Percentiles rank a stretch among this genome's conserved stretches.
Evolutionary conservation across 2,888 invertebrate species (phyloP).

Genomic region (Hypselothyrea guttata): DNA sequence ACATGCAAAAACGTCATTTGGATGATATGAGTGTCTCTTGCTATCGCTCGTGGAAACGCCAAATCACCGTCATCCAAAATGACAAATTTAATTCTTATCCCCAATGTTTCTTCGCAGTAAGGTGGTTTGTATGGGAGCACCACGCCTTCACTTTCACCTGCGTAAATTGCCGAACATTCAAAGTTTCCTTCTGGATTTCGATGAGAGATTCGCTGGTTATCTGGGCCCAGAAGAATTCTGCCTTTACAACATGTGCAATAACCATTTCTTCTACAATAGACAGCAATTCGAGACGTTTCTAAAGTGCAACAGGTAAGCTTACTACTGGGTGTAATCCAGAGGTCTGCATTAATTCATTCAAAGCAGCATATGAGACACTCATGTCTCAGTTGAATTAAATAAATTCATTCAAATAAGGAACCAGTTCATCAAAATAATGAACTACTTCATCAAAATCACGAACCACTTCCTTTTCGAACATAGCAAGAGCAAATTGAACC

Average conservation of each 20-base stretch:
- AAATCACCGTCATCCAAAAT: neutral
- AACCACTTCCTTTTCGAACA: no score
- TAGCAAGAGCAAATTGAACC: no score
- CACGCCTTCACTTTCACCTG: slow-evolving; percentile 89
- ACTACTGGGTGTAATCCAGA: neutral
- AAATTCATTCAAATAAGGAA: no score
- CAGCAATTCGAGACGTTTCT: slow-evolving; percentile 86
- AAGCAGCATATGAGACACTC: no score
- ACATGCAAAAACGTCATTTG: no score
- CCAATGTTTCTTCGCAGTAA: slow-evolving; percentile 83
- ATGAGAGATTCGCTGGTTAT: slow-evolving; percentile 88
- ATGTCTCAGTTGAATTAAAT: no score
- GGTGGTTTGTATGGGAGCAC: slow-evolving; percentile 93
- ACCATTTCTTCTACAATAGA: slow-evolving; percentile 89
- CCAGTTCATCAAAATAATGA: no score
- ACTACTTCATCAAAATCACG: no score
- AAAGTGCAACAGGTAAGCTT: slow-evolving; percentile 83
- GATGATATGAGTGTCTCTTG: no score
- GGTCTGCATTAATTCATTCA: no score
- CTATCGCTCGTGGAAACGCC: no score
- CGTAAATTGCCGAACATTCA: slow-evolving; percentile 80
- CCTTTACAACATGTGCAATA: slow-evolving; percentile 95
- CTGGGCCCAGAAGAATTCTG: slow-evolving; percentile 86
- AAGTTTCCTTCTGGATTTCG: slow-evolving; percentile 91
- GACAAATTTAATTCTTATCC: no score